These are phyloP conservation scores for Atta texana DNA, from an alignment of 1,140 invertebrate species.

Conservation along the genomic window DNA sequence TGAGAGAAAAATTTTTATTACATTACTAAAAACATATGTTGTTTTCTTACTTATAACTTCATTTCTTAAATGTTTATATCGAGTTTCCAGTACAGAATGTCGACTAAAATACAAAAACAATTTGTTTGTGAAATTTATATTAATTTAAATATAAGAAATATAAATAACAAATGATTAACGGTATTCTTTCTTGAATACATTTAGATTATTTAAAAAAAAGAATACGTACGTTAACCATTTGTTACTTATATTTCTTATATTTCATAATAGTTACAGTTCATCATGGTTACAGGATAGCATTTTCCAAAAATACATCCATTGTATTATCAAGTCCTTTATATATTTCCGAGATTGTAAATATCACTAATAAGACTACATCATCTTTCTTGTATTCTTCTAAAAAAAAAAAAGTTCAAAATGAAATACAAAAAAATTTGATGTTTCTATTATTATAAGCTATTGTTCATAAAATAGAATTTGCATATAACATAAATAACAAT, in stretches of 20 bases:
- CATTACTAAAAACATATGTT: neutral
- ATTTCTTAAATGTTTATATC: neutral
- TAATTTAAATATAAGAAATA: conserved; percentile 3
- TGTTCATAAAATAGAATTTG: neutral
- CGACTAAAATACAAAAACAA: conserved; percentile 10
- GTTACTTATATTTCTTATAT: too few relatives aligned
- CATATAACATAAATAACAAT: neutral
- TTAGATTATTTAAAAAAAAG: too few relatives aligned
- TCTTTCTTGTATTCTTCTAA: neutral
- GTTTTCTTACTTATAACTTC: neutral
- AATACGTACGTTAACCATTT: too few relatives aligned
- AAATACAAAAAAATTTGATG: neutral
- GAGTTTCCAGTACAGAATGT: neutral
- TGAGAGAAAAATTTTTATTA: conserved; percentile 1
- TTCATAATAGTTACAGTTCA: neutral
- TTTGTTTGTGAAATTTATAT: conserved; percentile 19
- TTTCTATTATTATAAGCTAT: neutral
- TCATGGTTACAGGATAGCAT: neutral
- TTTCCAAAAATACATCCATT: neutral
- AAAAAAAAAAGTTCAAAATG: neutral
- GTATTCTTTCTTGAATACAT: neutral
- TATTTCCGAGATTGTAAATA: neutral
- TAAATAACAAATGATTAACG: neutral
- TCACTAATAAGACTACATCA: neutral
- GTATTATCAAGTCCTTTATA: neutral